These are phyloP conservation scores for human DNA, from an alignment of 2,113 vertebrate genomes.

Conservation along the genomic window GRCh38 chrX:114907001-114907500, in stretches of 20 bases:
- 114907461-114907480: conserved; percentile 65
- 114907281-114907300: conserved; percentile 82
- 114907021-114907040: conserved; percentile 97
- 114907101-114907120: conserved; percentile 99
- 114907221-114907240: conserved; percentile 88
- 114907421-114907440: conserved; percentile 55
- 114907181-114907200: conserved; percentile 94
- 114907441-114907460: not conserved
- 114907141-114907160: conserved; percentile 98
- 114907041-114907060: conserved; percentile 94
- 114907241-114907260: conserved; percentile 83
- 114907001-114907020: conserved; percentile 99
- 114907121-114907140: conserved; percentile 96
- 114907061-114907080: conserved; percentile 89
- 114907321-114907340: conserved; percentile 85
- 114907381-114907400: conserved; percentile 88
- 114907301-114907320: conserved; percentile 36
- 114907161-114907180: conserved; percentile 97
- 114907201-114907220: conserved; percentile 80
- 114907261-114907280: conserved; percentile 89
- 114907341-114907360: conserved; percentile 88
- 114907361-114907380: conserved; percentile 91
- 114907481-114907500: conserved; percentile 72
- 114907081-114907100: conserved; percentile 96
- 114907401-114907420: conserved; percentile 93